phyloP scores from a whole-genome alignment of 1,140 invertebrate species.

The Halesus radiatus region DNA sequence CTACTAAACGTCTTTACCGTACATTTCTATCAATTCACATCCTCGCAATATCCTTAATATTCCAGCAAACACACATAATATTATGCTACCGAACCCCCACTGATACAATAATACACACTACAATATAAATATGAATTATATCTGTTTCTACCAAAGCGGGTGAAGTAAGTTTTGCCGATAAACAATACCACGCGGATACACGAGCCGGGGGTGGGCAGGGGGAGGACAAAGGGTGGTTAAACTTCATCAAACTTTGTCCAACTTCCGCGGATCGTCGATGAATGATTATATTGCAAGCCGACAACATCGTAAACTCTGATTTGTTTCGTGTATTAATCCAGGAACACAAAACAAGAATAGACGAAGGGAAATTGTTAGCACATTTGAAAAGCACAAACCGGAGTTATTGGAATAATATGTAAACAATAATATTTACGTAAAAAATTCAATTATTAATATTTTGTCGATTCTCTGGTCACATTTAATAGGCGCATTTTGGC shows the following conservation, averaged over 20 bases:
- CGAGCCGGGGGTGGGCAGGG: too few relatives aligned
- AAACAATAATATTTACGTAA: too few relatives aligned
- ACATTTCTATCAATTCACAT: neutral
- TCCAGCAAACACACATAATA: neutral
- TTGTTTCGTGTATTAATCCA: too few relatives aligned
- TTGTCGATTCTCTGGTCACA: too few relatives aligned
- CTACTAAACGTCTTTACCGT: neutral
- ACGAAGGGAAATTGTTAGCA: too few relatives aligned
- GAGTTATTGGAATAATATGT: too few relatives aligned
- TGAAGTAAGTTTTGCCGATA: constrained; percentile 18
- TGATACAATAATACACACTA: constrained; percentile 8
- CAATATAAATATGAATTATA: constrained; percentile 15
- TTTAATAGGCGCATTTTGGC: too few relatives aligned
- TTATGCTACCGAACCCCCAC: neutral
- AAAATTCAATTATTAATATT: too few relatives aligned
- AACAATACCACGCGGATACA: neutral
- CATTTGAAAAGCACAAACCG: too few relatives aligned
- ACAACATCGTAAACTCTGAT: neutral
- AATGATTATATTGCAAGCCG: neutral
- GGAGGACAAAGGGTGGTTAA: neutral
- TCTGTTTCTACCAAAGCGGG: constrained; percentile 2
- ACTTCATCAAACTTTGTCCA: constrained; percentile 1
- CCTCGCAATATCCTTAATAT: neutral
- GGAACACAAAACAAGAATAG: too few relatives aligned
- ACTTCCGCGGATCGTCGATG: neutral